A percentile compares a stretch with the other conserved stretches of the same genome.
phyloP scores from a whole-genome alignment of 2,113 vertebrate genomes.

The Rhinolophus sinicus region DNA sequence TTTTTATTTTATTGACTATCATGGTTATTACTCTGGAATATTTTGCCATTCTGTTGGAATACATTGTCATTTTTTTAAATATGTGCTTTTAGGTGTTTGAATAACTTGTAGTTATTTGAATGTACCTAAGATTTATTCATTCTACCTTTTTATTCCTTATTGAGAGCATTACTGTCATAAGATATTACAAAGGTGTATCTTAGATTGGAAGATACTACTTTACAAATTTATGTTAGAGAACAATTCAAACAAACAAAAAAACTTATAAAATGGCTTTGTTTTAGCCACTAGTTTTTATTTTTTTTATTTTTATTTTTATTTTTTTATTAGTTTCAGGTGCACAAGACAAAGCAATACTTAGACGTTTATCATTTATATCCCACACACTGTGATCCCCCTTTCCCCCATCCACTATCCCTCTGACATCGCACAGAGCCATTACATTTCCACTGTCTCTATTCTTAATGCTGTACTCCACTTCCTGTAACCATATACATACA shows the following conservation, averaged over 20 bases:
- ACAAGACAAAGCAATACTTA: too few species aligned
- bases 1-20: not conserved
- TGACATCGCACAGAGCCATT: too few species aligned
- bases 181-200: not conserved
- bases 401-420: too few species aligned
- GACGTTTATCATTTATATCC: too few species aligned
- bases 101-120: conserved; percentile 16
- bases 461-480: too few species aligned
- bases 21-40: not conserved
- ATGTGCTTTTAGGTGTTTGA: not conserved
- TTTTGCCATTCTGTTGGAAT: conserved; percentile 14
- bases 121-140: not conserved
- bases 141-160: not conserved
- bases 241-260: not conserved
- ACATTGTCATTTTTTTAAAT: not conserved
- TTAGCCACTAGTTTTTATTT: too few species aligned
- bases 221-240: not conserved
- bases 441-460: too few species aligned
- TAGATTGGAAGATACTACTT: not conserved
- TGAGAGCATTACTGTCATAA: not conserved
- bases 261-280: conserved; percentile 41
- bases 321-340: too few species aligned
- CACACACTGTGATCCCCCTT: too few species aligned
- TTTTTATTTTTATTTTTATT: too few species aligned
- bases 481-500: too few species aligned